A percentile compares a stretch with the other conserved stretches of the same genome.
phyloP scores from a whole-genome alignment of 2,797 vertebrate species.

The Ceyx erithaca region DNA sequence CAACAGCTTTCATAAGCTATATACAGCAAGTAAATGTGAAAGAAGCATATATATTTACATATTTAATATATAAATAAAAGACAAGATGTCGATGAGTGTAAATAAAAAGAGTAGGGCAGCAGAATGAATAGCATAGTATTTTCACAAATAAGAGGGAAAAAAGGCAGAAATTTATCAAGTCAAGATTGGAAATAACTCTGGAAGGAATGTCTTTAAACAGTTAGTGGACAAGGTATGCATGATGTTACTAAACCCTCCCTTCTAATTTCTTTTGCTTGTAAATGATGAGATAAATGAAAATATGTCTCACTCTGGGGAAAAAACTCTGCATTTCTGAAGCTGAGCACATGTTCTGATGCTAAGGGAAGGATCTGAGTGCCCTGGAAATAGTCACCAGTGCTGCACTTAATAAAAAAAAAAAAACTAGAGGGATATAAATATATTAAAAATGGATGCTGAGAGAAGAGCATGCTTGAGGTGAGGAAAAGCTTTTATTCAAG shows the following conservation, averaged over 20 bases:
- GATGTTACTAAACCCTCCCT: not conserved
- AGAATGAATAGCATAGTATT: not conserved
- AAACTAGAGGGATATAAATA: not conserved
- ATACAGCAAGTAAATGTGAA: not conserved
- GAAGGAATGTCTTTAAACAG: not conserved
- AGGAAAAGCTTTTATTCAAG: not conserved
- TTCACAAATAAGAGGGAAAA: not conserved
- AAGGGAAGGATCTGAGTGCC: not conserved
- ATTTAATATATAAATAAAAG: not conserved
- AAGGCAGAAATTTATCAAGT: not conserved
- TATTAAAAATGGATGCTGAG: conserved; percentile 4
- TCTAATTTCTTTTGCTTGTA: not conserved
- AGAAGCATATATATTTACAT: not conserved
- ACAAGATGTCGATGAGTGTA: not conserved
- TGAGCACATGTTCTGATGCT: not conserved
- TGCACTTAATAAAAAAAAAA: not conserved
- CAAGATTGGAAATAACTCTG: not conserved
- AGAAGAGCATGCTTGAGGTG: not conserved
- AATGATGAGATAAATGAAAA: not conserved
- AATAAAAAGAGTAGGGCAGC: not conserved
- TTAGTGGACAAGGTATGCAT: not conserved
- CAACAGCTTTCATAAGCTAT: not conserved
- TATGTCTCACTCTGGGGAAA: not conserved
- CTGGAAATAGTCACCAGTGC: not conserved
- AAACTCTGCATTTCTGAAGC: not conserved